Base-by-base conservation (phyloP, 2,113 vertebrate species). In the Pelusios castaneus region DNA sequence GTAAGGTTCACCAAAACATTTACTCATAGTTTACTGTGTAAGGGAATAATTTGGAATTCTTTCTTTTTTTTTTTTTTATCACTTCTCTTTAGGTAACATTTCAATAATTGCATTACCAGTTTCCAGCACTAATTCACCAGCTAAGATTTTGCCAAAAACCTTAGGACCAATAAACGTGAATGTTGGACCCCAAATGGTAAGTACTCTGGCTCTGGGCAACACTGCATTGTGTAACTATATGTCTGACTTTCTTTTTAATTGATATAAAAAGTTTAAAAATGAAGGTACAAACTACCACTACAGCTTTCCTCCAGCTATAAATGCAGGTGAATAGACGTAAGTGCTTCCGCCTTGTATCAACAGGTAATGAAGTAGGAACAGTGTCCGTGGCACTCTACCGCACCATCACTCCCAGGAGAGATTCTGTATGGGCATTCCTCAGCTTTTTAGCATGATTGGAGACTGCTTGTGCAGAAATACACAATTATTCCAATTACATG, bases 101-200 rank as follows among this genome's bases (percentile, higher is more conserved):
- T 98, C 97, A 88, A 93, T 98, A 95, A 98, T 98, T 49, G 83
- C 97, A 52, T 94, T 98, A 95, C 97, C 97, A 83, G 97, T 98
- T 97, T 97, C 97, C 96, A 96, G 94, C 91, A 97, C 97, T 96
- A 98, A 97, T 93, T 98, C 98, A 58, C 97, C 97, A 27, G 96
- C 98, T 52, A 98, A 98, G 96, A 98, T 98, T 97, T 97, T 98
- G 97, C 98, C 98, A 82, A 98, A 98, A 98, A 98, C 98, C 67
- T 97, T 98, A 96, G 98, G 97, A 97, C 98, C 98, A 95, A 94
- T 98, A 97, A 98, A 98, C 93, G 98, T 98, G 97, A 98, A 98
- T 98, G 98, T 98, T 95, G 98, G 97, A 97, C 98, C 98, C 95
- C 98, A 98, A 96, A 98, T 98, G 98, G 98, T 98, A 98, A 98